Conservation (phyloP, 2,113 vertebrate genomes). For the Cygnus atratus region DNA sequence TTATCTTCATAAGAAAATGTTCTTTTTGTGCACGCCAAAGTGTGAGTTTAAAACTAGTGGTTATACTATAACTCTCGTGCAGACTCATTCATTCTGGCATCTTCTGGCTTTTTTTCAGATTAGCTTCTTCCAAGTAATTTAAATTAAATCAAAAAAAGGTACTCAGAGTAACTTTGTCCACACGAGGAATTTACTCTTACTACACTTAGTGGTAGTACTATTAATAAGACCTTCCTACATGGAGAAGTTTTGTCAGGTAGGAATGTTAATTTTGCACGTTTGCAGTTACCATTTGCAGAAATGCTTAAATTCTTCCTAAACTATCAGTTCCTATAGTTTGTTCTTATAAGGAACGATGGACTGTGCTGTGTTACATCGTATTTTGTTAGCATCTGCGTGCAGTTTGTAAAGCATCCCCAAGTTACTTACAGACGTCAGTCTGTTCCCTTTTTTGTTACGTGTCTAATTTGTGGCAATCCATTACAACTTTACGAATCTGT, state of each 20-base stretch:
- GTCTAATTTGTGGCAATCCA: neutral
- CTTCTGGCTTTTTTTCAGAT: neutral
- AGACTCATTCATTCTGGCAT: neutral
- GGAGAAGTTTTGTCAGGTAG: neutral
- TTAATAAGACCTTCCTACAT: neutral
- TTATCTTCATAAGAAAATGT: slow-evolving; percentile 56
- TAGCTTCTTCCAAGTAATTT: neutral
- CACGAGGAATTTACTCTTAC: neutral
- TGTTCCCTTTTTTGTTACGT: neutral
- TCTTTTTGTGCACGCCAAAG: slow-evolving; percentile 55
- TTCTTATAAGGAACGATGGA: neutral
- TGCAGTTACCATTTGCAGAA: neutral
- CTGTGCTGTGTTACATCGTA: neutral
- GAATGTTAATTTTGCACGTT: neutral
- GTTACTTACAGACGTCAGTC: neutral
- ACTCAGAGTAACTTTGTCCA: neutral
- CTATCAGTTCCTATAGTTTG: neutral
- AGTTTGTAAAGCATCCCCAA: neutral
- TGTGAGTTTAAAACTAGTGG: slow-evolving; percentile 43
- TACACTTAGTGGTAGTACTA: neutral
- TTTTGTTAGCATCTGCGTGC: neutral
- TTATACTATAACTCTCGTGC: slow-evolving; percentile 3
- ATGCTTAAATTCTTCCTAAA: neutral
- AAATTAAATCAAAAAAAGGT: neutral
- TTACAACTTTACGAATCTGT: neutral